Evolutionary conservation across 2,888 invertebrate genomes (phyloP), one percentile per base, ranked within the genome.

Genomic region (Dilophus febrilis): DNA sequence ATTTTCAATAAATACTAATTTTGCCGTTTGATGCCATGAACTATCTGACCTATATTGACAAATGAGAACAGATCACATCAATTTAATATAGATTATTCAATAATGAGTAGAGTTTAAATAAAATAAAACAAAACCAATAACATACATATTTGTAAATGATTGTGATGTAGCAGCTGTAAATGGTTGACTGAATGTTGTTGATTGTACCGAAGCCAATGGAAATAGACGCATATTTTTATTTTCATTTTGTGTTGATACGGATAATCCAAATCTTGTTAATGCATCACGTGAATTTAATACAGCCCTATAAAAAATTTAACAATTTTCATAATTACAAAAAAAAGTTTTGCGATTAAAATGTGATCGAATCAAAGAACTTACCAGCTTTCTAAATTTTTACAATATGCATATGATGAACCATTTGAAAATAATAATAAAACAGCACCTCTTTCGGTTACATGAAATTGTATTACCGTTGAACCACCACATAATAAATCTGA

Each of bases 381-480:
- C 90, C 84, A 80, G 5, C 78, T 68, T 51, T 72, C 72, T 52
- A 92, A 66, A 52, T 80, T 77, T 47, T 72, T 66, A 49, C 81
- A 79, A 58, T 81, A 92, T 42, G 85, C 77, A 54, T 82, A 92
- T 3, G 87, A 82, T 55, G 80, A 77, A 18, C 87, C 86, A 54
- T 81, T 86, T 27, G 78, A 80, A 28, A 92, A 69, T n/a, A 82
- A 74, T 46, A 94, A 68, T 54, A 90, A 69, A 0, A 91, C 90
- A 54, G 77, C 72, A 19, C 85, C 85, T 45, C 79, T 74, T 45
- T 83, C 77, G 12, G 80, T 51, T 54, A 61, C 48, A 58, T 64
- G 50, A 74, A 69, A 41, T 68, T 72, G 53, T 67, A 73, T 46
- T 65, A 72, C 43, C 66, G 71, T 18, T 68, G 74, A 44, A 35